Evolutionary conservation across 1,140 invertebrate genomes (phyloP).

Genomic region (Atta cephalotes): DNA sequence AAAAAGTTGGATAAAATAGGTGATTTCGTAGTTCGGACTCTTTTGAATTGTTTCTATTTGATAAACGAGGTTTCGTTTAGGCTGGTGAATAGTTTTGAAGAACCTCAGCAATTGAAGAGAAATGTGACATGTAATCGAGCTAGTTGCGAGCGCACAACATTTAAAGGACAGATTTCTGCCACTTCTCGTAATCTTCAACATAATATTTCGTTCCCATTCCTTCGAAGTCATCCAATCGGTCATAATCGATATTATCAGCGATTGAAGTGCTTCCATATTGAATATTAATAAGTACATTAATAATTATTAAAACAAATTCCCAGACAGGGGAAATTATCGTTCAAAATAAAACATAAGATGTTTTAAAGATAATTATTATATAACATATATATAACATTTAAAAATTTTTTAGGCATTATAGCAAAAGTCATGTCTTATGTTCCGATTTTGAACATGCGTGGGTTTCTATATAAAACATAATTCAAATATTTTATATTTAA

Average conservation of each 20-base stretch:
- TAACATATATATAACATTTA: too few species aligned
- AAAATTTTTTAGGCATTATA: too few species aligned
- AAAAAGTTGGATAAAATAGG: constrained; percentile 81
- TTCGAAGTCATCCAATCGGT: constrained; percentile 17
- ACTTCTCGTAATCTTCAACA: constrained; percentile 29
- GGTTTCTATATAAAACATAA: not conserved
- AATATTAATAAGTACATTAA: not conserved
- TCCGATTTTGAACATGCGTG: not conserved
- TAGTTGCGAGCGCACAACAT: not conserved
- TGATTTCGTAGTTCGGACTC: constrained; percentile 84
- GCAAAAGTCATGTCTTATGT: too few species aligned
- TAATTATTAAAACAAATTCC: not conserved
- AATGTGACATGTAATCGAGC: not conserved
- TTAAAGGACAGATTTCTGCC: constrained; percentile 21
- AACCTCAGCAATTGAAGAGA: not conserved
- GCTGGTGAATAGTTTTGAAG: not conserved
- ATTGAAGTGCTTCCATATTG: constrained; percentile 10
- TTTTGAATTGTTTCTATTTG: constrained; percentile 73
- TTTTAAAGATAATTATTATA: too few species aligned
- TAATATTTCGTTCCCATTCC: constrained; percentile 13
- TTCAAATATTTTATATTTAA: not conserved
- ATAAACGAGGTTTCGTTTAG: constrained; percentile 2
- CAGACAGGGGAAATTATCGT: too few species aligned
- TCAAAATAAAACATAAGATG: too few species aligned
- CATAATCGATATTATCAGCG: constrained; percentile 8